Conservation (phyloP, 1,140 invertebrate species). For the Lasioglossum baleicum region DNA sequence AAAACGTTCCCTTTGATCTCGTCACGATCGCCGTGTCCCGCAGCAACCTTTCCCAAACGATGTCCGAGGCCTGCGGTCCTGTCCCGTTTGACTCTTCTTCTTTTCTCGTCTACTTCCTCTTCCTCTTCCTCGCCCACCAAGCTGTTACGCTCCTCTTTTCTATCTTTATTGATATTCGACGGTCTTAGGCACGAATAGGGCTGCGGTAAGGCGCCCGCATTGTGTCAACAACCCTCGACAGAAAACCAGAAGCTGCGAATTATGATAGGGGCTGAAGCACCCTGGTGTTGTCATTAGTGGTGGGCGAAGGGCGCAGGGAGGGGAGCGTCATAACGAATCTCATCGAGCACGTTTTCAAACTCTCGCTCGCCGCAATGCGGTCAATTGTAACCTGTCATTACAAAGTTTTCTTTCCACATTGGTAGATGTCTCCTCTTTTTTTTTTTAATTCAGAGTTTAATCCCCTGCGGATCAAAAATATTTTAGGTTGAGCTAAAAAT, state of each 20-base stretch:
- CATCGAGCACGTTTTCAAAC: slow-evolving; percentile 61
- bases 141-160: slow-evolving; percentile 53
- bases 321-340: slow-evolving; percentile 38
- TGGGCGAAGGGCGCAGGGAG: slow-evolving; percentile 6
- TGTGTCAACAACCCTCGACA: slow-evolving; percentile 73
- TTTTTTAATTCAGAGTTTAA: too few species aligned
- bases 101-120: too few species aligned
- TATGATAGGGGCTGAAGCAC: slow-evolving; percentile 72
- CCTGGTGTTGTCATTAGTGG: slow-evolving; percentile 72
- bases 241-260: slow-evolving; percentile 75
- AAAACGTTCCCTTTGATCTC: slow-evolving; percentile 70
- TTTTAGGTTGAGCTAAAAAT: too few species aligned
- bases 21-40: slow-evolving; percentile 65
- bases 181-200: slow-evolving; percentile 70
- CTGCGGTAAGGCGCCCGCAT: slow-evolving; percentile 74
- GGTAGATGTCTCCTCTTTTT: too few species aligned
- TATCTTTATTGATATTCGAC: slow-evolving; percentile 69
- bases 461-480: too few species aligned
- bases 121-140: background rate
- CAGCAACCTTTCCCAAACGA: slow-evolving; percentile 48
- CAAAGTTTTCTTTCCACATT: background rate
- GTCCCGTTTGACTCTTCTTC: slow-evolving; percentile 48
- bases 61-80: slow-evolving; percentile 47
- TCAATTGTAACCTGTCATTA: slow-evolving; percentile 25
- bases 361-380: slow-evolving; percentile 34